Conservation (phyloP, 1,140 invertebrate genomes). For the Cyphomyrmex costatus region DNA sequence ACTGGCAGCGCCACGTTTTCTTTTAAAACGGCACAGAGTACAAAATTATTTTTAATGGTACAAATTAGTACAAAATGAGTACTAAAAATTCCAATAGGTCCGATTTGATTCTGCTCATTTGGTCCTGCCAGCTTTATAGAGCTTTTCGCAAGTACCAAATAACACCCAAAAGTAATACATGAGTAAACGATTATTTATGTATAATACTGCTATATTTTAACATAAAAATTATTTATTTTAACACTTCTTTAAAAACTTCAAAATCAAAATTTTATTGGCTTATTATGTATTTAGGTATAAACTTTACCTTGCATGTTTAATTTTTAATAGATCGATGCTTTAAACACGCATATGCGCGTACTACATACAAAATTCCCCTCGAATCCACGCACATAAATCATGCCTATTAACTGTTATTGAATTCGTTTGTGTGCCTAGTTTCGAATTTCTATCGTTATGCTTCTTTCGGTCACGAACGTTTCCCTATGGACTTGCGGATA, state of each 20-base stretch:
- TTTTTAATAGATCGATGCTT: background rate
- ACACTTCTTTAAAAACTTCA: background rate
- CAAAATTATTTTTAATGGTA: too few species aligned
- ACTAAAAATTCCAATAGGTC: too few species aligned
- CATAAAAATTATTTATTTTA: slow-evolving; percentile 1
- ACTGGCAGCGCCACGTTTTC: too few species aligned
- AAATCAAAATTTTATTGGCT: background rate
- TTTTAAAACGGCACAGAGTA: too few species aligned
- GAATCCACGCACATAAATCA: background rate
- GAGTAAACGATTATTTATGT: background rate
- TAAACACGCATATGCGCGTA: background rate
- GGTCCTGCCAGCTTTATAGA: too few species aligned
- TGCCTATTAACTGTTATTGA: background rate
- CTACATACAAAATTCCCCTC: background rate
- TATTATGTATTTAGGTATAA: background rate
- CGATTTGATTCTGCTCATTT: too few species aligned
- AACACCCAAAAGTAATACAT: background rate
- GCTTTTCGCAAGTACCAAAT: slow-evolving; percentile 3
- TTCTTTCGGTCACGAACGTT: background rate
- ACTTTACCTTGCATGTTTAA: background rate
- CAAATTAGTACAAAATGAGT: too few species aligned
- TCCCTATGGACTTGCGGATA: slow-evolving; percentile 10
- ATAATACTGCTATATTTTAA: background rate
- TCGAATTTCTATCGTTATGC: slow-evolving; percentile 6
- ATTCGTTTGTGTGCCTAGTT: slow-evolving; percentile 4